phyloP scores from a whole-genome alignment of 2,797 vertebrate species.

The Eleutherodactylus coqui region DNA sequence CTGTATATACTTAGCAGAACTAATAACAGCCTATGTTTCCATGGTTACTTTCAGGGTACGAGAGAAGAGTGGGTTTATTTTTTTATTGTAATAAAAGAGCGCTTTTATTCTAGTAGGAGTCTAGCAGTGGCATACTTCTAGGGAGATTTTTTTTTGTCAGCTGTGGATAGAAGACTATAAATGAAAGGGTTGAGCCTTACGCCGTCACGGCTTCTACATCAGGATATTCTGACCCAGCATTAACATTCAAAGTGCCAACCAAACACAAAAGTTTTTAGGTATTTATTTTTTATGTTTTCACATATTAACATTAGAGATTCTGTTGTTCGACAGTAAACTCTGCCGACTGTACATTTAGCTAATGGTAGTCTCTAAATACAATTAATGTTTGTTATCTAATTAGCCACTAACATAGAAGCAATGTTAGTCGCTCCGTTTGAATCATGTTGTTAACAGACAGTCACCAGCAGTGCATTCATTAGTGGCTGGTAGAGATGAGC shows the following conservation, averaged over 20 bases:
- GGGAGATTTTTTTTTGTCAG: slow-evolving; percentile 46
- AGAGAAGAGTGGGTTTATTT: slow-evolving; percentile 65
- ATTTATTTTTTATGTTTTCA: background rate
- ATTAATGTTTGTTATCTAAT: too few species aligned
- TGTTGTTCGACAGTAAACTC: too few species aligned
- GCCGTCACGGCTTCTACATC: background rate
- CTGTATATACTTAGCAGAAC: slow-evolving; percentile 66
- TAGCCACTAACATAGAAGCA: too few species aligned
- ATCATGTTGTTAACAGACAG: too few species aligned
- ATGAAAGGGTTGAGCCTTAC: slow-evolving; percentile 26
- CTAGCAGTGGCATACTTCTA: slow-evolving; percentile 64
- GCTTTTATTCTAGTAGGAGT: slow-evolving; percentile 70
- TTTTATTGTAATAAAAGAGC: slow-evolving; percentile 63
- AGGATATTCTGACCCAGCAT: slow-evolving; percentile 33
- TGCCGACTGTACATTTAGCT: too few species aligned
- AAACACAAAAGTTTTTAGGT: background rate
- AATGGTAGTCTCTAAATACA: too few species aligned
- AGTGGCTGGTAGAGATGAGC: too few species aligned
- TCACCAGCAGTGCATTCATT: too few species aligned
- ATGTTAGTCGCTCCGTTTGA: too few species aligned
- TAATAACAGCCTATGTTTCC: slow-evolving; percentile 74
- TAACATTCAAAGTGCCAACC: background rate
- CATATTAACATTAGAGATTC: too few species aligned
- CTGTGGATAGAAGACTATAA: slow-evolving; percentile 28
- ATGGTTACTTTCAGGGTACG: slow-evolving; percentile 75